Percentiles rank a stretch among this genome's conserved stretches.
Conservation (phyloP, 2,797 vertebrate species). For the Coregonus sp. region DNA sequence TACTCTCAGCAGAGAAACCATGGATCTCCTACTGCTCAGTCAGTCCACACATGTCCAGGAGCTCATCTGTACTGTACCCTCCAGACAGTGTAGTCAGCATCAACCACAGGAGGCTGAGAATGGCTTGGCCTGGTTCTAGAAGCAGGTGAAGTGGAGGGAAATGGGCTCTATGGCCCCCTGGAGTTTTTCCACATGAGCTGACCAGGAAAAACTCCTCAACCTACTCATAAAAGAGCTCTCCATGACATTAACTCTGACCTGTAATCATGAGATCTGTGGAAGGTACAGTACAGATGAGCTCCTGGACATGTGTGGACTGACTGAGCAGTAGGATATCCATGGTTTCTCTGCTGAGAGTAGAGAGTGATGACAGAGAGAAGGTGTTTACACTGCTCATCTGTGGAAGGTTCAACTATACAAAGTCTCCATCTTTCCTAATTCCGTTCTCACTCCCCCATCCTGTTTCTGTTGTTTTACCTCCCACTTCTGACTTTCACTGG, state of each 20-base stretch:
- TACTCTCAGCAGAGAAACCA: constrained; percentile 3
- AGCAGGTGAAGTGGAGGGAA: not conserved
- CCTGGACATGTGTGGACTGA: constrained; percentile 19
- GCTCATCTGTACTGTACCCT: constrained; percentile 17
- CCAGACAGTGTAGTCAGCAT: constrained; percentile 26
- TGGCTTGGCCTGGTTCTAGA: not conserved
- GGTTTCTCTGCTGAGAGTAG: constrained; percentile 5
- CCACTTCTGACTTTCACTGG: not conserved
- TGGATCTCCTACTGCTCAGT: constrained; percentile 23
- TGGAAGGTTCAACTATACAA: not conserved
- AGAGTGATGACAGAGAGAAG: not conserved
- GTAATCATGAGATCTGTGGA: not conserved
- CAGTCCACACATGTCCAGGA: constrained; percentile 16
- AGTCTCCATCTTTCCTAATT: not conserved
- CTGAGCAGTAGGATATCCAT: constrained; percentile 15
- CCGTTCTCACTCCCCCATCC: not conserved
- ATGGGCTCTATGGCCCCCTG: not conserved
- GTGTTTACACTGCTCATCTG: constrained; percentile 26
- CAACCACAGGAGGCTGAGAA: not conserved
- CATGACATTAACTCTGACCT: not conserved
- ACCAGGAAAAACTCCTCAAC: not conserved
- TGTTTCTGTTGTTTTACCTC: not conserved
- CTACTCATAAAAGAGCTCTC: not conserved
- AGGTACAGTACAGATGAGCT: constrained; percentile 20
- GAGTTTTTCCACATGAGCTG: not conserved